Evolutionary conservation across 2,797 vertebrate genomes (phyloP).

Genomic region (Spatula versicolor): DNA sequence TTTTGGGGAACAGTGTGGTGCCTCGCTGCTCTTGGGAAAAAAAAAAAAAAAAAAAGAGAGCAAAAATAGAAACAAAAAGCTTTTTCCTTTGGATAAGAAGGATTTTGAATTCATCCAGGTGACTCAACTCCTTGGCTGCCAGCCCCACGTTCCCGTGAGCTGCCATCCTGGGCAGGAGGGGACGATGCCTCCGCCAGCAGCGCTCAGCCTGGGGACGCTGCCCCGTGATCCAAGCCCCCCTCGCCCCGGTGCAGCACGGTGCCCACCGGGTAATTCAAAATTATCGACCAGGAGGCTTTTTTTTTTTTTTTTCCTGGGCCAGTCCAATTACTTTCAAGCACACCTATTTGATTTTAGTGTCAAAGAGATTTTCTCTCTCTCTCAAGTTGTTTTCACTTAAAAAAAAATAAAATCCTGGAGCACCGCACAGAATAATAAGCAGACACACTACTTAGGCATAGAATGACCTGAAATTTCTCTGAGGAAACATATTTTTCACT

Average conservation of each 20-base stretch:
- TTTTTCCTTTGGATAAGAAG: background rate
- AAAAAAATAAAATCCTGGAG: background rate
- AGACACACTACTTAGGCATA: slow-evolving; percentile 22
- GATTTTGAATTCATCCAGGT: background rate
- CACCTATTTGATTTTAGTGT: background rate
- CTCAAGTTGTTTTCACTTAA: slow-evolving; percentile 30
- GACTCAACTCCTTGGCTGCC: rapidly evolving
- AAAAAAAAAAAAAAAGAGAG: background rate
- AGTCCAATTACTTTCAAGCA: background rate
- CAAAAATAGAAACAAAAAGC: background rate
- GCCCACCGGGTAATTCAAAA: background rate
- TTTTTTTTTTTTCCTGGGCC: background rate
- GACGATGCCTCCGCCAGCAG: background rate
- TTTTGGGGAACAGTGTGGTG: rapidly evolving
- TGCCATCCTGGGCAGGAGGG: background rate
- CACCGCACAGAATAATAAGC: slow-evolving; percentile 7
- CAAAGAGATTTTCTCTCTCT: background rate
- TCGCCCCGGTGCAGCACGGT: background rate
- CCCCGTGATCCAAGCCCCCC: too few species aligned
- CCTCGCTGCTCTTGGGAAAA: background rate
- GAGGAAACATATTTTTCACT: slow-evolving; percentile 11
- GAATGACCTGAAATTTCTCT: slow-evolving; percentile 41
- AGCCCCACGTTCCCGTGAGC: background rate
- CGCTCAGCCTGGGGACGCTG: background rate
- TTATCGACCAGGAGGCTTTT: background rate